Percentiles rank a stretch among this genome's conserved stretches.
Conservation (phyloP, 2,113 vertebrate genomes). For the Brachypteracias leptosomus region DNA sequence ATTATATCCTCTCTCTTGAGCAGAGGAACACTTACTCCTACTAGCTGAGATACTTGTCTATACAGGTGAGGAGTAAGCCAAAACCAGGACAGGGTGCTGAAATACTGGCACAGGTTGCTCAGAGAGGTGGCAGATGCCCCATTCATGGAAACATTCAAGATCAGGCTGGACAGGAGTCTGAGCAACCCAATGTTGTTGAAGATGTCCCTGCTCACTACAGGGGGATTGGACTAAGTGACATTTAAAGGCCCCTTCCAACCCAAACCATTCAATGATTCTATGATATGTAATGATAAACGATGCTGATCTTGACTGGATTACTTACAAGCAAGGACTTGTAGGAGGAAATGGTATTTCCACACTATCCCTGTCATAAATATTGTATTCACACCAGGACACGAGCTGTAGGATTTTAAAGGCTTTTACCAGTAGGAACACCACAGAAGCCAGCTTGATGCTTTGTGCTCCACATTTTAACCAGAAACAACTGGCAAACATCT, state of each 20-base stretch:
- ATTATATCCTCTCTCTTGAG: background rate
- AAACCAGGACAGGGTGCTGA: background rate
- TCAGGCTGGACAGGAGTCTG: fast-evolving
- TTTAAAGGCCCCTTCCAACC: background rate
- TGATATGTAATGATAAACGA: background rate
- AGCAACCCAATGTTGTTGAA: fast-evolving
- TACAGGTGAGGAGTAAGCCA: background rate
- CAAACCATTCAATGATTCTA: background rate
- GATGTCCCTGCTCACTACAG: fast-evolving
- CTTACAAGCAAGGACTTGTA: background rate
- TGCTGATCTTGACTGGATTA: background rate
- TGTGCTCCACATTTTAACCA: background rate
- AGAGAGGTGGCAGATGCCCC: background rate
- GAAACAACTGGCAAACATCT: background rate
- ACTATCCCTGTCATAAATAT: background rate
- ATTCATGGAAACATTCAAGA: background rate
- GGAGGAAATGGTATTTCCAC: background rate
- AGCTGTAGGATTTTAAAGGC: background rate
- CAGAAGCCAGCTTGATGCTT: background rate
- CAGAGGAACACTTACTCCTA: background rate
- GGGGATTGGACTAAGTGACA: background rate
- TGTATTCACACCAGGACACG: background rate
- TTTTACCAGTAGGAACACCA: background rate
- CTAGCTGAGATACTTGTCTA: background rate
- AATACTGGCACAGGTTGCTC: background rate